Evolutionary conservation across 2,113 vertebrate genomes (phyloP).

Genomic region (Callionymus lyra): DNA sequence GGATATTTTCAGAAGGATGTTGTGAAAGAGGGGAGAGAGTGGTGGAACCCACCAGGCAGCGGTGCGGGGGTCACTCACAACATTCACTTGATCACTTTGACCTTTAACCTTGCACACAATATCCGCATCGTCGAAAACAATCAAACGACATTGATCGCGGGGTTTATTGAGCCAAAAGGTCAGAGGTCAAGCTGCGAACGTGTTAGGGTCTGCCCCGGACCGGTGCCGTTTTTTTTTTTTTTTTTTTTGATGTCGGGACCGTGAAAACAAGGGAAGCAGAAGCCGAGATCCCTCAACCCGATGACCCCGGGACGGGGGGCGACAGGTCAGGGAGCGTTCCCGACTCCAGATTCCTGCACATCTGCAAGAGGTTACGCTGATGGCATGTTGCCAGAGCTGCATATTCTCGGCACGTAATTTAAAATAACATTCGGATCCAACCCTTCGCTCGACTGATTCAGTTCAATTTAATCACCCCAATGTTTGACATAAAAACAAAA

Average conservation of each 20-base stretch:
- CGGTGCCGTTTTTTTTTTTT: background rate
- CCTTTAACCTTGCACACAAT: conserved; percentile 23
- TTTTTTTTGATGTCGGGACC: conserved; percentile 22
- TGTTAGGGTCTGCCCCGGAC: conserved; percentile 16
- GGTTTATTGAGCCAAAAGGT: conserved; percentile 44
- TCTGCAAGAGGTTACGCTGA: conserved; percentile 8
- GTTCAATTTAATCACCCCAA: too few species aligned
- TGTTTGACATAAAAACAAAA: too few species aligned
- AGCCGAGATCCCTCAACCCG: conserved; percentile 3
- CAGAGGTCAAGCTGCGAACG: conserved; percentile 12
- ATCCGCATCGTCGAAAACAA: conserved; percentile 14
- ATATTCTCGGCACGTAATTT: too few species aligned
- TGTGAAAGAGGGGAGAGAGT: conserved; percentile 9
- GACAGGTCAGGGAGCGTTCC: conserved; percentile 19
- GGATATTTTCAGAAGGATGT: conserved; percentile 21
- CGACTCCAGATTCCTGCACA: conserved; percentile 1
- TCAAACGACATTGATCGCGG: conserved; percentile 38
- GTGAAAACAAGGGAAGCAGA: conserved; percentile 14
- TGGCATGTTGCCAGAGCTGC: too few species aligned
- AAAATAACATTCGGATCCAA: too few species aligned
- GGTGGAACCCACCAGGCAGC: background rate
- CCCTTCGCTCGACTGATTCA: too few species aligned
- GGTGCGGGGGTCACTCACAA: conserved; percentile 3
- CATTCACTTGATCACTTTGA: conserved; percentile 29
- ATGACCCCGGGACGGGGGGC: conserved; percentile 13